These are phyloP conservation scores for Elephantulus edwardii DNA, from an alignment of 2,113 vertebrate species.

Conservation along the genomic window DNA sequence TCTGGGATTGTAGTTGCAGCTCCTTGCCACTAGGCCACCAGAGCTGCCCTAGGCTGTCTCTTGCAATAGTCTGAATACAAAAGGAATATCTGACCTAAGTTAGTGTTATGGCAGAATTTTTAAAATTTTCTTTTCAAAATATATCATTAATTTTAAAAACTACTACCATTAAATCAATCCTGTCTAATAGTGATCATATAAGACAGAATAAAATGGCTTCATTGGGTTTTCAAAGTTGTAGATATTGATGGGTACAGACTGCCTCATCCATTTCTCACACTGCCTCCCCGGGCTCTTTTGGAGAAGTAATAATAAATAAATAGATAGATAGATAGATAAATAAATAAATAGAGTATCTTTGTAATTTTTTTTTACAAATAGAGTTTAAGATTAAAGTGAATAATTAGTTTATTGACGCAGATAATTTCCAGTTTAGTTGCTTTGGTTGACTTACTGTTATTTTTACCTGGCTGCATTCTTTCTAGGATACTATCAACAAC, in stretches of 20 bases:
- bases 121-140: constrained; percentile 10
- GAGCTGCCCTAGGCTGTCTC: too few relatives aligned
- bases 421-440: neutral
- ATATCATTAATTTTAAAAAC: neutral
- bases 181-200: neutral
- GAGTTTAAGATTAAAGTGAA: neutral
- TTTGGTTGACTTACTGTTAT: neutral
- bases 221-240: neutral
- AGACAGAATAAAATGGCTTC: neutral
- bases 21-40: too few relatives aligned
- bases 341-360: too few relatives aligned
- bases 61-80: neutral
- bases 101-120: neutral
- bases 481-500: neutral
- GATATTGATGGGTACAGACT: neutral
- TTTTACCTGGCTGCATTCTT: neutral
- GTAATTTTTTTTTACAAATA: neutral
- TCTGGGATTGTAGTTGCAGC: too few relatives aligned
- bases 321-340: too few relatives aligned
- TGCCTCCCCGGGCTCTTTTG: neutral
- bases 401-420: neutral
- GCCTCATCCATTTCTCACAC: neutral
- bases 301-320: neutral
- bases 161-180: neutral
- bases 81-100: neutral